phyloP scores from a whole-genome alignment of 2,797 vertebrate species.

The Sorex maritimensis region DNA sequence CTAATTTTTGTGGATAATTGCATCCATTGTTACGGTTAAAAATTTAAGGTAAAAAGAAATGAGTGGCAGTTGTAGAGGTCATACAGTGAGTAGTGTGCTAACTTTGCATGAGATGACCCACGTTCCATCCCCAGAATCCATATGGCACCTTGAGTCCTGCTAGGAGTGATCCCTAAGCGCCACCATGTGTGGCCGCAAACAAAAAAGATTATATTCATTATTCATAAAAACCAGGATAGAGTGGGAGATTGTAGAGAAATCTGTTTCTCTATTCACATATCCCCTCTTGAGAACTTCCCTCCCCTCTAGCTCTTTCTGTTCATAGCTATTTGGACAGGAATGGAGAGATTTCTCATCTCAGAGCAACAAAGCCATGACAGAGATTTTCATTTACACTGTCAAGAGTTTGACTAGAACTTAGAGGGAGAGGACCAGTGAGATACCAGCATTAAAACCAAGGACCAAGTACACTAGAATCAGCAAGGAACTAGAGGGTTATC shows the following conservation, averaged over 20 bases:
- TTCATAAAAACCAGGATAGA: background rate
- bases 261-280: background rate
- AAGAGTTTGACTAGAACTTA: background rate
- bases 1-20: slow-evolving; percentile 30
- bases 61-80: too few relatives aligned
- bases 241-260: background rate
- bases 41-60: background rate
- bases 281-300: background rate
- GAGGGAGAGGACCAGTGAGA: background rate
- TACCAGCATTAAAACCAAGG: too few relatives aligned
- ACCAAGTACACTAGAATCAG: too few relatives aligned
- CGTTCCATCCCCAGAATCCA: too few relatives aligned
- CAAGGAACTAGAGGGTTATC: too few relatives aligned
- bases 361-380: background rate
- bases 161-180: too few relatives aligned
- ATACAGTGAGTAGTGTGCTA: too few relatives aligned
- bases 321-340: background rate
- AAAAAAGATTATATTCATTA: slow-evolving; percentile 15
- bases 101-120: too few relatives aligned
- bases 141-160: too few relatives aligned
- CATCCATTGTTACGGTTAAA: slow-evolving; percentile 37
- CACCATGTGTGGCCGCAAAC: too few relatives aligned
- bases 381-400: background rate
- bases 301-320: background rate
- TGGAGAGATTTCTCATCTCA: background rate